phyloP scores from a whole-genome alignment of 2,113 vertebrate species.

The Stigmatopora argus region DNA sequence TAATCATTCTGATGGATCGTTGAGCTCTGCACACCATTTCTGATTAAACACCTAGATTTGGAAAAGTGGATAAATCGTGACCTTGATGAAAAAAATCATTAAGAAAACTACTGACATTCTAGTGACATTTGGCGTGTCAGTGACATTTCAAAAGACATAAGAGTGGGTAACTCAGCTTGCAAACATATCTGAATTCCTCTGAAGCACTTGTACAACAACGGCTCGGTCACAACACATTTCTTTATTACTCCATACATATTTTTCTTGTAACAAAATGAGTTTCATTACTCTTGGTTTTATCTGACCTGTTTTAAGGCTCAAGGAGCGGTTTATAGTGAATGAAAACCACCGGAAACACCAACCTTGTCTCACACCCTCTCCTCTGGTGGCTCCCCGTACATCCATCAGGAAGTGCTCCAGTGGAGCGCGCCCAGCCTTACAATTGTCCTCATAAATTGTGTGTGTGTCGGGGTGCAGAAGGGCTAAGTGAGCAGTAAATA shows the following conservation, averaged over 20 bases:
- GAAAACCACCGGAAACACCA: conserved; percentile 52
- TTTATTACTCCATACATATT: neutral
- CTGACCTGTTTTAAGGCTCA: conserved; percentile 13
- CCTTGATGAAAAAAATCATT: conserved; percentile 4
- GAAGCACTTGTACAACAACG: conserved; percentile 12
- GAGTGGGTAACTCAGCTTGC: conserved; percentile 35
- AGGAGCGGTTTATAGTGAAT: conserved; percentile 37
- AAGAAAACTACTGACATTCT: conserved; percentile 63
- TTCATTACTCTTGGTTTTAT: conserved; percentile 3
- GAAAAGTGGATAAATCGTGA: conserved; percentile 13
- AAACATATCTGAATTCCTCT: conserved; percentile 11
- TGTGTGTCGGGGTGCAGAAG: conserved; percentile 63
- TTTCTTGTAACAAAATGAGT: neutral
- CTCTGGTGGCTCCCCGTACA: conserved; percentile 46
- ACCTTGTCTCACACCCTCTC: conserved; percentile 33
- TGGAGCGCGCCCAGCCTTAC: conserved; percentile 62
- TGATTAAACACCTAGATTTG: conserved; percentile 7
- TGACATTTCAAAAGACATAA: conserved; percentile 60
- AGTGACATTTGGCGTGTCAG: conserved; percentile 60
- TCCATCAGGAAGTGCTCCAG: conserved; percentile 72
- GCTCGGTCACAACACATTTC: conserved; percentile 13
- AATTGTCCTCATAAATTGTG: conserved; percentile 82
- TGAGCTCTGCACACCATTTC: conserved; percentile 36
- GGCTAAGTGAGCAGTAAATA: conserved; percentile 81
- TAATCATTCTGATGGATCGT: conserved; percentile 70